Conservation (phyloP, 2,797 vertebrate genomes). For the Rhodeus uyekii region DNA sequence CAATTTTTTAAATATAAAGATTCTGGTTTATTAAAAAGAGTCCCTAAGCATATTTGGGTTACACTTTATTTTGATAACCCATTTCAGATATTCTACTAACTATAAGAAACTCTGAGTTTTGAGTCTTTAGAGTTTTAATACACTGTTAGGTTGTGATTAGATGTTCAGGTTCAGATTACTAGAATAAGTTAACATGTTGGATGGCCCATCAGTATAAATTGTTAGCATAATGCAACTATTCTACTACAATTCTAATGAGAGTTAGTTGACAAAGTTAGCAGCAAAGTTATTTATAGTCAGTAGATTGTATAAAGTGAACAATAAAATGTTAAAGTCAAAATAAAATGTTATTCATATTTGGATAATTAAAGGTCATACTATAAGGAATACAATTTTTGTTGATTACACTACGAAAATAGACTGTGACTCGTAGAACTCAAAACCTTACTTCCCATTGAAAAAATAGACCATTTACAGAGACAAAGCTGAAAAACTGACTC, state of each 20-base stretch:
- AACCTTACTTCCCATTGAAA: not conserved
- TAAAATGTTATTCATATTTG: not conserved
- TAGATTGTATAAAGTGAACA: too few relatives aligned
- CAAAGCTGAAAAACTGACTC: not conserved
- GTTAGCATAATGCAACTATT: not conserved
- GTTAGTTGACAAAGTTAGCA: not conserved
- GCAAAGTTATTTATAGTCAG: not conserved
- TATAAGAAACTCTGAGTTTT: not conserved
- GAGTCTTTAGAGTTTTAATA: not conserved
- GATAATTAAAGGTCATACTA: not conserved
- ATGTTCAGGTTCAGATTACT: not conserved
- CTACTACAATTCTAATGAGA: not conserved
- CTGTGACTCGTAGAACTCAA: not conserved
- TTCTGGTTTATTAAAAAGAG: not conserved
- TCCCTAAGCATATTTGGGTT: not conserved
- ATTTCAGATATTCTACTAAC: not conserved
- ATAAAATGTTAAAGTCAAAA: too few relatives aligned
- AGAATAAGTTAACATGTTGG: not conserved
- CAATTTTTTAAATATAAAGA: not conserved
- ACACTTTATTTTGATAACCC: not conserved
- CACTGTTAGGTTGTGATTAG: not conserved
- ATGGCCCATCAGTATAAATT: not conserved
- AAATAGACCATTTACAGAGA: not conserved
- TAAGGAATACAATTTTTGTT: not conserved
- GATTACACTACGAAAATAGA: not conserved